Conservation (phyloP, 2,113 vertebrate genomes). For the Climacteris rufus region DNA sequence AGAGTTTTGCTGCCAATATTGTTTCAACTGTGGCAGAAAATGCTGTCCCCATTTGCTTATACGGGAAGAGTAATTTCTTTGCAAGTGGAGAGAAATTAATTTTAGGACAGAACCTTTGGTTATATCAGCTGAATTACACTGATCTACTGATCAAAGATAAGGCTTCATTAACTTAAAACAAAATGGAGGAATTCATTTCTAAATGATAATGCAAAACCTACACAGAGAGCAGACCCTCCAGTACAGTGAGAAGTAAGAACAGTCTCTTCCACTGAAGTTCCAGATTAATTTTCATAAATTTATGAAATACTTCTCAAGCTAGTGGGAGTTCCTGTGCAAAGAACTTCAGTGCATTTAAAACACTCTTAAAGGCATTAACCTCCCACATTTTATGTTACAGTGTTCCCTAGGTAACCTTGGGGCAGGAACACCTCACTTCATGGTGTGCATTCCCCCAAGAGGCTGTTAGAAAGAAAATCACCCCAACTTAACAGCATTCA, state of each 20-base stretch:
- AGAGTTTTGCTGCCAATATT: not conserved
- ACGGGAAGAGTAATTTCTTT: not conserved
- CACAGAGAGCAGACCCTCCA: not conserved
- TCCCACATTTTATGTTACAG: conserved; percentile 43
- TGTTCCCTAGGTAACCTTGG: conserved; percentile 54
- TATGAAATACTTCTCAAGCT: not conserved
- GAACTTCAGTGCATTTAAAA: conserved; percentile 46
- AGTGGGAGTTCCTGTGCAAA: conserved; percentile 29
- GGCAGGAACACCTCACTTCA: conserved; percentile 30
- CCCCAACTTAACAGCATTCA: not conserved
- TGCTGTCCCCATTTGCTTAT: not conserved
- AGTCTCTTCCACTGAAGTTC: not conserved
- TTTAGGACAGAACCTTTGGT: not conserved
- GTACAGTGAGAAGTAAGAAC: not conserved
- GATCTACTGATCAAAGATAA: not conserved
- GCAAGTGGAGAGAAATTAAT: not conserved
- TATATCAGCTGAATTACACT: not conserved
- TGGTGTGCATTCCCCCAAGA: not conserved
- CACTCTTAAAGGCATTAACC: conserved; percentile 34
- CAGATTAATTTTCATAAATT: conserved; percentile 10
- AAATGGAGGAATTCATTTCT: not conserved
- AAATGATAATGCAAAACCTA: not conserved
- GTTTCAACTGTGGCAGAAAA: not conserved
- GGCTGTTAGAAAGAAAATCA: not conserved
- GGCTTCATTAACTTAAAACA: not conserved